Conservation (phyloP, 2,113 vertebrate species). For the Gorsachius goisagi region DNA sequence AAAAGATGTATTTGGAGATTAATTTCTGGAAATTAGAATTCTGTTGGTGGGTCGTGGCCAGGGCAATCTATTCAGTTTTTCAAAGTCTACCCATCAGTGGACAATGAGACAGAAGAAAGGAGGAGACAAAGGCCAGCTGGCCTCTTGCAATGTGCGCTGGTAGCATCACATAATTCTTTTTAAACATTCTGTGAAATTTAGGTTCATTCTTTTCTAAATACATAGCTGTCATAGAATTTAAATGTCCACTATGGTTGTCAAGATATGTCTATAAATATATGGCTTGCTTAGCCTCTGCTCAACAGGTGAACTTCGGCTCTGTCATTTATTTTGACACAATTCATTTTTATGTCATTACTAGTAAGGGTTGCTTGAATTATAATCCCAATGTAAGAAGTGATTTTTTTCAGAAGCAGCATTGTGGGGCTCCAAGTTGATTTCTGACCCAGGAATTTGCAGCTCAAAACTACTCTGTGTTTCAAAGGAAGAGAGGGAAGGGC, state of each 20-base stretch:
- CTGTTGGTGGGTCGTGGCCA: constrained; percentile 20
- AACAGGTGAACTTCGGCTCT: neutral
- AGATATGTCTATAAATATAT: neutral
- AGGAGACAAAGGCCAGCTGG: neutral
- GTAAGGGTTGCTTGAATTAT: neutral
- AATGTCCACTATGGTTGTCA: neutral
- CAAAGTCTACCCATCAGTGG: neutral
- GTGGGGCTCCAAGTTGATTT: neutral
- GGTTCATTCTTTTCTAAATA: neutral
- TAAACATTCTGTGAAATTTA: neutral
- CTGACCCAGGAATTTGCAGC: neutral
- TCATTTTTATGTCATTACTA: neutral
- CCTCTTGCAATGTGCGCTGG: neutral
- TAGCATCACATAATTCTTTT: neutral
- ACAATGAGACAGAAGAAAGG: neutral
- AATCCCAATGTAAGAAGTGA: neutral
- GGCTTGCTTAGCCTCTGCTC: neutral
- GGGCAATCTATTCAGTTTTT: constrained; percentile 58
- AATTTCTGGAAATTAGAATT: constrained; percentile 60
- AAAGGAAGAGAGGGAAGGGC: neutral
- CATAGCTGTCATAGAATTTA: neutral
- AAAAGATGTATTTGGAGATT: neutral
- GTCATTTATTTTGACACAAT: neutral
- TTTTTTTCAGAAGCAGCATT: neutral
- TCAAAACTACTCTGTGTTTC: neutral